Evolutionary conservation across 2,797 vertebrate genomes (phyloP).

Genomic region (Sebastes taczanowskii): DNA sequence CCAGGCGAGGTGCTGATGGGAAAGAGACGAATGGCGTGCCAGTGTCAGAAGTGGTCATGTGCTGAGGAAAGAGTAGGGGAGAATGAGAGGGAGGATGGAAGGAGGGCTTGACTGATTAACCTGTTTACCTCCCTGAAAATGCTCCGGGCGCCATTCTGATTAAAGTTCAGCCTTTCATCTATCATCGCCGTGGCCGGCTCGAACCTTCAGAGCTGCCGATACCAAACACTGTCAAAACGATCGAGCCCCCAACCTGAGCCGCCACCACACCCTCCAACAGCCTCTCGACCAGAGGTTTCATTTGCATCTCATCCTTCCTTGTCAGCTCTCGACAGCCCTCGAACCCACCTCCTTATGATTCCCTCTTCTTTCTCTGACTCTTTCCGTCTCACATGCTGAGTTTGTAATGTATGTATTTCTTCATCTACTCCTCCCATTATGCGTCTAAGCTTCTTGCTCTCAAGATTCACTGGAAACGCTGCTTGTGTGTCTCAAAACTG

Average conservation of each 20-base stretch:
- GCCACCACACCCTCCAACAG: slow-evolving; percentile 27
- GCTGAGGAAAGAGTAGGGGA: slow-evolving; percentile 62
- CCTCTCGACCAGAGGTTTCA: slow-evolving; percentile 42
- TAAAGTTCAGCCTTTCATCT: slow-evolving; percentile 85
- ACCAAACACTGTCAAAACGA: slow-evolving; percentile 43
- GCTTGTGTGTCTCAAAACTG: slow-evolving; percentile 26
- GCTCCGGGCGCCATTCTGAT: slow-evolving; percentile 84
- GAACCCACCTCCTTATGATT: slow-evolving; percentile 46
- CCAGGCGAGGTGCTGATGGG: slow-evolving; percentile 74
- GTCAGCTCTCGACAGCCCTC: slow-evolving; percentile 47
- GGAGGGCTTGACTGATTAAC: slow-evolving; percentile 84
- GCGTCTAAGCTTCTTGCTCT: slow-evolving; percentile 36
- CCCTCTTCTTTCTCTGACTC: slow-evolving; percentile 7
- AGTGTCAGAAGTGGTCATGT: slow-evolving; percentile 80
- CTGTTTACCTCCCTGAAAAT: slow-evolving; percentile 83
- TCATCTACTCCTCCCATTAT: slow-evolving; percentile 34
- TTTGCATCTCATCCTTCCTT: slow-evolving; percentile 70
- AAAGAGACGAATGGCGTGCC: slow-evolving; percentile 80
- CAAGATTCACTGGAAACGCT: not conserved
- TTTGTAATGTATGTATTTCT: slow-evolving; percentile 16
- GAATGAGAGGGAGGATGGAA: slow-evolving; percentile 71
- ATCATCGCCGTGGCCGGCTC: slow-evolving; percentile 69
- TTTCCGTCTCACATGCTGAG: slow-evolving; percentile 28
- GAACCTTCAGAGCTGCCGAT: slow-evolving; percentile 59
- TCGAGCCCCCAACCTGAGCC: slow-evolving; percentile 11